Conservation (phyloP, 2,113 vertebrate genomes). For the Siphamia tubifer region DNA sequence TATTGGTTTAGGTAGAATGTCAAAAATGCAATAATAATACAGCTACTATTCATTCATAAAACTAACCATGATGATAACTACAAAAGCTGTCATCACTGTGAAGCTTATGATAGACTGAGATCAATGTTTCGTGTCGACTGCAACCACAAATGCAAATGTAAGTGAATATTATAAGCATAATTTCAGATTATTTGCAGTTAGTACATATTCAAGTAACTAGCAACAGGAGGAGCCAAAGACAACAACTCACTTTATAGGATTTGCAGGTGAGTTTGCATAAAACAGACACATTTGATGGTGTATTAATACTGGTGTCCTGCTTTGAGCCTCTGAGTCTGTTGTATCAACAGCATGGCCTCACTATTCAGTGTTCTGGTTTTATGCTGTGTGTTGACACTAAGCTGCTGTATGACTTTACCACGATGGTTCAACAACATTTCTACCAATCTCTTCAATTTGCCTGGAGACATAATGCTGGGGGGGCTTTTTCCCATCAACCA, state of each 20-base stretch:
- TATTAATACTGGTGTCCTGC: neutral
- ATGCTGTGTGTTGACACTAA: conserved; percentile 17
- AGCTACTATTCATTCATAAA: neutral
- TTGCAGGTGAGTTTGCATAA: conserved; percentile 52
- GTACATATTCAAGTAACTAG: neutral
- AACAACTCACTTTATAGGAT: neutral
- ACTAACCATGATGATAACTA: neutral
- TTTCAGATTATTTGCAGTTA: conserved; percentile 13
- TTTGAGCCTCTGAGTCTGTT: neutral
- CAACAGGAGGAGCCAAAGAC: neutral
- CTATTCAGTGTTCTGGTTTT: conserved; percentile 49
- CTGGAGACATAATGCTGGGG: conserved; percentile 86
- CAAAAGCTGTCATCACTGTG: neutral
- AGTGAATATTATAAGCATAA: neutral
- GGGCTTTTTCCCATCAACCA: conserved; percentile 86
- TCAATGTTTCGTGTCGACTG: neutral
- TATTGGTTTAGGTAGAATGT: neutral
- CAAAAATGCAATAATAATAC: neutral
- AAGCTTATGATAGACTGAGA: neutral
- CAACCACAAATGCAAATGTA: conserved; percentile 12
- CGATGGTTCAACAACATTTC: conserved; percentile 52
- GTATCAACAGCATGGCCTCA: conserved; percentile 46
- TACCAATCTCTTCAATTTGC: conserved; percentile 74
- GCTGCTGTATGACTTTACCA: conserved; percentile 20
- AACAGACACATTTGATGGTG: neutral